These are phyloP conservation scores for Drosophila littoralis DNA, from an alignment of 1,140 invertebrate species.

Conservation along the genomic window DNA sequence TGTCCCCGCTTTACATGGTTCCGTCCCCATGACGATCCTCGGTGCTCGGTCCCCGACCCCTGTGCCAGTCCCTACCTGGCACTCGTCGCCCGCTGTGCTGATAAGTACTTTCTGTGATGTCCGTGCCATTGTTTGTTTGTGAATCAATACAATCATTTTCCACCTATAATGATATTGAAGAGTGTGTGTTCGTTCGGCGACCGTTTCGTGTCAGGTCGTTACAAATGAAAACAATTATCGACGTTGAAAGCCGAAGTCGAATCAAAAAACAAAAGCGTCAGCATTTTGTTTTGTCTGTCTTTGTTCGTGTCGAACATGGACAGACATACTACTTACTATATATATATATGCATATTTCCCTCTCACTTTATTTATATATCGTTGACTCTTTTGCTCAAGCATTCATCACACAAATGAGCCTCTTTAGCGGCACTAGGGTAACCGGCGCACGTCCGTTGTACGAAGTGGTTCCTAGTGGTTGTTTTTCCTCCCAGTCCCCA, in stretches of 20 bases:
- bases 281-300: slow-evolving; percentile 26
- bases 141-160: slow-evolving; percentile 76
- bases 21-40: not conserved
- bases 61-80: not conserved
- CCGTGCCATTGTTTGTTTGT: slow-evolving; percentile 49
- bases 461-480: slow-evolving; percentile 1
- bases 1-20: slow-evolving; percentile 2
- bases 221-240: slow-evolving; percentile 78
- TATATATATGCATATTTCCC: not conserved
- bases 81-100: slow-evolving; percentile 38
- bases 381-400: not conserved
- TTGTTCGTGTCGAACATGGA: slow-evolving; percentile 16
- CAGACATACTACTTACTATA: not conserved
- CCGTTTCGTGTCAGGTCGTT: slow-evolving; percentile 61
- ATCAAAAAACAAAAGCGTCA: slow-evolving; percentile 58
- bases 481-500: not conserved
- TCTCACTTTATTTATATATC: not conserved
- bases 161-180: slow-evolving; percentile 68
- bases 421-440: slow-evolving; percentile 51
- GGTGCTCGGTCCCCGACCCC: not conserved
- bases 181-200: slow-evolving; percentile 32
- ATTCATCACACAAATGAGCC: slow-evolving; percentile 57
- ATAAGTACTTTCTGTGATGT: slow-evolving; percentile 63
- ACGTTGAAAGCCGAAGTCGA: slow-evolving; percentile 69
- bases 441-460: slow-evolving; percentile 36